Conservation (phyloP, 2,797 vertebrate species). For the Anomalospiza imberbis region DNA sequence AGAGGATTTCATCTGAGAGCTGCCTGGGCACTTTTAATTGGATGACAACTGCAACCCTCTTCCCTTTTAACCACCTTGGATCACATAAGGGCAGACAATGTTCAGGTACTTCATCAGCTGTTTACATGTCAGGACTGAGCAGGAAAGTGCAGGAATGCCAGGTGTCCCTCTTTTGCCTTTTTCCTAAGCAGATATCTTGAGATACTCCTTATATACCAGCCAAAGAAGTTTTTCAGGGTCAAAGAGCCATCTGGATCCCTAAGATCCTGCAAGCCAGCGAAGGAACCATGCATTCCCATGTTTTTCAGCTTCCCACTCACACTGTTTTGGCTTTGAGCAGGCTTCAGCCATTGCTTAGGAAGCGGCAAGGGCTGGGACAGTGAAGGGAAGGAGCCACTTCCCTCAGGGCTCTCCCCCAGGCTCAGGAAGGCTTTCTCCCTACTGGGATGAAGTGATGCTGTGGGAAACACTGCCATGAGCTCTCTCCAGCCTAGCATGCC, state of each 20-base stretch:
- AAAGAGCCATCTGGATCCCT: background rate
- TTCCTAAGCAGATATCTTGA: background rate
- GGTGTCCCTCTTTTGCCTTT: background rate
- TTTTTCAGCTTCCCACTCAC: background rate
- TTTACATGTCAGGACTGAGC: background rate
- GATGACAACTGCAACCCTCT: background rate
- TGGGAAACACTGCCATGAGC: background rate
- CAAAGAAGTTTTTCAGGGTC: background rate
- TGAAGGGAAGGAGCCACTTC: background rate
- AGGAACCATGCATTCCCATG: background rate
- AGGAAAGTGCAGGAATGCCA: background rate
- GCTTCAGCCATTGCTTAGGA: background rate
- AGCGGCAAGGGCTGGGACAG: rapidly evolving
- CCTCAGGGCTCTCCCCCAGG: background rate
- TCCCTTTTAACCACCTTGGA: background rate
- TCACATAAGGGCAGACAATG: background rate
- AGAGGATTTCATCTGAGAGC: background rate
- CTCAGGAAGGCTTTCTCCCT: background rate
- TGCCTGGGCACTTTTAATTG: background rate
- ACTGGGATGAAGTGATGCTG: background rate
- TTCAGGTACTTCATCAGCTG: background rate
- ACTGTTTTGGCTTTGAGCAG: background rate
- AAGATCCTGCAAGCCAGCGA: background rate
- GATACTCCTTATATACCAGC: background rate
- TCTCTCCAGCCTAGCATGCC: background rate